Evolutionary conservation across 2,888 invertebrate species (phyloP).

Genomic region (Idaea straminata): DNA sequence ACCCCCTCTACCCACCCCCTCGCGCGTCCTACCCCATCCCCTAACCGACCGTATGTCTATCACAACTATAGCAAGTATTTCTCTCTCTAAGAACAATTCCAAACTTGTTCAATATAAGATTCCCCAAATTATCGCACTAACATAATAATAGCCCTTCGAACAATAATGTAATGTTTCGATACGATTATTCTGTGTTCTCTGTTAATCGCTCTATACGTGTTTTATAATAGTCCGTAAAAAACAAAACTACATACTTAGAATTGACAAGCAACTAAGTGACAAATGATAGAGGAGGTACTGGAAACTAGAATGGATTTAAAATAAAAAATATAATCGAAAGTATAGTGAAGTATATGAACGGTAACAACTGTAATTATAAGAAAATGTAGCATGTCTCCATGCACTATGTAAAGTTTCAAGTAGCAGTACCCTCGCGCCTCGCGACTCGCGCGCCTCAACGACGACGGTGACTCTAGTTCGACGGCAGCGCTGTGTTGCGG

Average conservation of each 20-base stretch:
- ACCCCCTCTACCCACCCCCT: neutral
- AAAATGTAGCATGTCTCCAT: slow-evolving; percentile 11
- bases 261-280: slow-evolving; percentile 1
- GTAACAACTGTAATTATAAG: neutral
- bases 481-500: slow-evolving; percentile 59
- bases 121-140: neutral
- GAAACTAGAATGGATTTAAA: neutral
- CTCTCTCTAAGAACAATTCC: neutral
- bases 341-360: neutral
- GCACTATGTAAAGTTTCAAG: slow-evolving; percentile 27
- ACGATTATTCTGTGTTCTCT: neutral
- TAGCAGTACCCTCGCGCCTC: slow-evolving; percentile 32
- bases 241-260: neutral
- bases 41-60: neutral
- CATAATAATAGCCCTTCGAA: neutral
- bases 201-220: neutral
- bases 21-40: neutral
- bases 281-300: neutral
- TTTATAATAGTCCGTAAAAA: neutral
- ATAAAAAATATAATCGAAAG: neutral
- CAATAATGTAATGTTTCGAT: neutral
- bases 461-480: slow-evolving; percentile 12
- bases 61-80: neutral
- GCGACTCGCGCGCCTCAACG: slow-evolving; percentile 8
- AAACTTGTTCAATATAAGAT: neutral